A percentile compares a stretch with the other conserved stretches of the same genome.
phyloP scores from a whole-genome alignment of 2,797 vertebrate genomes.

The Alfaro cultratus region DNA sequence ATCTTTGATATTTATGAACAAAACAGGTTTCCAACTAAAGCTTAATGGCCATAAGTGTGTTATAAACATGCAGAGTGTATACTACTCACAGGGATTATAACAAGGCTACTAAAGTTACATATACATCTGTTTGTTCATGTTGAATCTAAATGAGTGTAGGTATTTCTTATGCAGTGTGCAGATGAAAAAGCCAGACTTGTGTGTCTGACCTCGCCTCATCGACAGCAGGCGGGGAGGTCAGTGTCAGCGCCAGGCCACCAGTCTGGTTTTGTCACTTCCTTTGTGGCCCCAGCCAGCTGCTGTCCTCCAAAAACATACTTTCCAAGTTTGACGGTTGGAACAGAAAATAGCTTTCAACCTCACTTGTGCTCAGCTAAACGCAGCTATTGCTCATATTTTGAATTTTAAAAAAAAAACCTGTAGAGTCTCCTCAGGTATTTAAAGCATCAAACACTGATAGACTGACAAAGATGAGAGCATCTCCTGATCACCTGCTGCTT shows the following conservation, averaged over 20 bases:
- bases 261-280: slow-evolving; percentile 69
- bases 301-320: slow-evolving; percentile 33
- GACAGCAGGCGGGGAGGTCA: slow-evolving; percentile 70
- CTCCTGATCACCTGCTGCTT: slow-evolving; percentile 45
- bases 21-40: neutral
- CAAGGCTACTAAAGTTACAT: neutral
- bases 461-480: slow-evolving; percentile 34
- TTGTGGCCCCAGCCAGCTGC: slow-evolving; percentile 73
- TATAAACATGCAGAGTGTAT: neutral
- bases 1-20: neutral
- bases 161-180: slow-evolving; percentile 9
- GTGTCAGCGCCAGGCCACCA: slow-evolving; percentile 72
- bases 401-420: neutral
- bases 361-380: neutral
- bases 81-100: neutral
- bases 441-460: neutral
- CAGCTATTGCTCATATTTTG: neutral
- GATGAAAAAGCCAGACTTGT: slow-evolving; percentile 63
- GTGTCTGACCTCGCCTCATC: slow-evolving; percentile 52
- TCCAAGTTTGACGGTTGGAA: slow-evolving; percentile 21
- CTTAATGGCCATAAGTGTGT: neutral
- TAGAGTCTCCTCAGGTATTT: neutral
- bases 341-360: neutral
- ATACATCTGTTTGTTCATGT: neutral
- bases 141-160: neutral